A percentile compares a stretch with the other conserved stretches of the same genome.
Conservation (phyloP, 2,797 vertebrate genomes). For the Gymnothorax javanicus region DNA sequence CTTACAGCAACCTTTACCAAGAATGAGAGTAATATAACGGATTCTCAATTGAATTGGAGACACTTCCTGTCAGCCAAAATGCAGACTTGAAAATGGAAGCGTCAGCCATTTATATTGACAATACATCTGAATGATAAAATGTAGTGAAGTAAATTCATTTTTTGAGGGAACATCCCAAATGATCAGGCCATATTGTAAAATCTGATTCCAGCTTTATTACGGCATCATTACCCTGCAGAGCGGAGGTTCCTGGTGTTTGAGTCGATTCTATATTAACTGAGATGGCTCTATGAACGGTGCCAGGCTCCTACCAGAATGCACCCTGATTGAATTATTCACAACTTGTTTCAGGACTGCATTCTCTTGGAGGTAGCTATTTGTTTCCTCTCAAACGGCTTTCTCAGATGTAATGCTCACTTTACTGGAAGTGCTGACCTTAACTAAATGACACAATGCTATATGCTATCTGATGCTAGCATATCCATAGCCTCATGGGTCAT, state of each 20-base stretch:
- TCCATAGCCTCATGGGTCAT: neutral
- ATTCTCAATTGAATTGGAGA: neutral
- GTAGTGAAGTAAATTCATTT: constrained; percentile 43
- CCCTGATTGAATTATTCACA: constrained; percentile 62
- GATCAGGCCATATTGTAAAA: constrained; percentile 62
- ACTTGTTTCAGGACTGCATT: constrained; percentile 23
- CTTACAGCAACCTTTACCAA: neutral
- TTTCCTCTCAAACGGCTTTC: neutral
- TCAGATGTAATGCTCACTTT: neutral
- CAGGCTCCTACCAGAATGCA: constrained; percentile 43
- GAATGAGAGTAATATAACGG: neutral
- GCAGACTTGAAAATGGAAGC: constrained; percentile 28
- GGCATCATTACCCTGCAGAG: constrained; percentile 69
- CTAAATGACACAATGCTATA: neutral
- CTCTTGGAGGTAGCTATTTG: neutral
- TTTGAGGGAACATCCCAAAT: constrained; percentile 46
- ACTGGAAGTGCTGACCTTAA: constrained; percentile 20
- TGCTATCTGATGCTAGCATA: neutral
- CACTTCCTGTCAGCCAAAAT: constrained; percentile 2
- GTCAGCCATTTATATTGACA: constrained; percentile 33
- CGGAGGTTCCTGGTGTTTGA: constrained; percentile 52
- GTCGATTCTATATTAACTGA: constrained; percentile 59
- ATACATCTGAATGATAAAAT: constrained; percentile 23
- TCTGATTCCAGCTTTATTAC: neutral
- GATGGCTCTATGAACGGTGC: constrained; percentile 57